These are phyloP conservation scores for Lasioglossum leucozonium DNA, from an alignment of 2,888 invertebrate genomes.

Conservation along the genomic window DNA sequence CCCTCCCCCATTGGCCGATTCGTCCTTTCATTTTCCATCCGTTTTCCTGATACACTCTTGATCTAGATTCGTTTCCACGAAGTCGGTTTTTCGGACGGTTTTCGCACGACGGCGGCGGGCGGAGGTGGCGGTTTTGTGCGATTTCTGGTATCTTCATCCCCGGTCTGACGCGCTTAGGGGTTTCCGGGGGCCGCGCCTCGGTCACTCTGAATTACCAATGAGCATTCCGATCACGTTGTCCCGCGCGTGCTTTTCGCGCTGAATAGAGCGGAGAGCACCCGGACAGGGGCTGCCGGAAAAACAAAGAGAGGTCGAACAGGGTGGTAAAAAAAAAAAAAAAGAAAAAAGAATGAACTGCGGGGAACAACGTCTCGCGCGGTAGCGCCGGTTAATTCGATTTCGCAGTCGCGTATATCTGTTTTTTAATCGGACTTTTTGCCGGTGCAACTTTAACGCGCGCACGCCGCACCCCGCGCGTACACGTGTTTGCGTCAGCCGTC, in stretches of 20 bases:
- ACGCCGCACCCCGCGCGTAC: not conserved
- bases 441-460: constrained; percentile 27
- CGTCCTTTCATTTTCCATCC: constrained; percentile 37
- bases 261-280: constrained; percentile 43
- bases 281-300: constrained; percentile 21
- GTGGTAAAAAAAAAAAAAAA: constrained; percentile 25
- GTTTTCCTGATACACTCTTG: constrained; percentile 23
- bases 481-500: not conserved
- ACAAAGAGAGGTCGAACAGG: constrained; percentile 51
- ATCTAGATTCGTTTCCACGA: constrained; percentile 38
- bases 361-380: constrained; percentile 32
- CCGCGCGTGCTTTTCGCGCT: constrained; percentile 61
- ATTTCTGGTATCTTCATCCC: constrained; percentile 65
- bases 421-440: constrained; percentile 60
- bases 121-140: constrained; percentile 39
- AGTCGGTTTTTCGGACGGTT: constrained; percentile 50
- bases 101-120: not conserved
- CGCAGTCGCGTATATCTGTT: constrained; percentile 32
- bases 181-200: constrained; percentile 21
- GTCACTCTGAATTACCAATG: constrained; percentile 69
- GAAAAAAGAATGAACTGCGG: too few relatives aligned
- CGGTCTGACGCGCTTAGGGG: constrained; percentile 38
- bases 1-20: not conserved
- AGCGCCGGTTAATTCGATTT: constrained; percentile 59
- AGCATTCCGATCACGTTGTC: constrained; percentile 72